phyloP scores from a whole-genome alignment of 2,888 invertebrate genomes.

The Ecliptopera silaceata region DNA sequence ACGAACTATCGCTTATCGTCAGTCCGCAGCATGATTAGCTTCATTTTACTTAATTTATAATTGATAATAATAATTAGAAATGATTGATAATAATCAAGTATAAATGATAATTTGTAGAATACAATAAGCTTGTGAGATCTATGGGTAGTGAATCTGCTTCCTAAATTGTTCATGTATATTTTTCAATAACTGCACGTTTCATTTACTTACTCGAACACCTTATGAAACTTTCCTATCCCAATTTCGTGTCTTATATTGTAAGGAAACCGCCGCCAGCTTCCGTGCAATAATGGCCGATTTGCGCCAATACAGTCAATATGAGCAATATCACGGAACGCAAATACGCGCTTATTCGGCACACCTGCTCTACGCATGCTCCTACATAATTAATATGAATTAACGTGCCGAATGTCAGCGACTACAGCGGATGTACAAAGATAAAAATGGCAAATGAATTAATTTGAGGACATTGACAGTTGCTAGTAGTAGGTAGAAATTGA shows the following conservation, averaged over 20 bases:
- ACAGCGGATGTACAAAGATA: not conserved
- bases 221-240: too few relatives aligned
- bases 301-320: slow-evolving; percentile 1
- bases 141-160: too few relatives aligned
- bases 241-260: not conserved
- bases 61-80: too few relatives aligned
- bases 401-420: slow-evolving; percentile 9
- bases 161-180: too few relatives aligned
- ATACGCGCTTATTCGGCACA: slow-evolving; percentile 30
- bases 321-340: slow-evolving; percentile 26
- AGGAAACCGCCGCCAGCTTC: not conserved
- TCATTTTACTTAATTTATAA: too few relatives aligned
- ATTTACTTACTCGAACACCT: too few relatives aligned
- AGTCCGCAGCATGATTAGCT: not conserved
- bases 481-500: too few relatives aligned
- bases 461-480: not conserved
- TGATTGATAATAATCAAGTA: too few relatives aligned
- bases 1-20: not conserved
- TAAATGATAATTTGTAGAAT: too few relatives aligned
- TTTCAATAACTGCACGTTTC: too few relatives aligned
- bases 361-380: slow-evolving; percentile 26
- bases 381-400: slow-evolving; percentile 37
- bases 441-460: not conserved
- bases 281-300: not conserved
- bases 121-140: too few relatives aligned